Conservation (phyloP, 2,888 invertebrate species). For the Heliconius charithonia region DNA sequence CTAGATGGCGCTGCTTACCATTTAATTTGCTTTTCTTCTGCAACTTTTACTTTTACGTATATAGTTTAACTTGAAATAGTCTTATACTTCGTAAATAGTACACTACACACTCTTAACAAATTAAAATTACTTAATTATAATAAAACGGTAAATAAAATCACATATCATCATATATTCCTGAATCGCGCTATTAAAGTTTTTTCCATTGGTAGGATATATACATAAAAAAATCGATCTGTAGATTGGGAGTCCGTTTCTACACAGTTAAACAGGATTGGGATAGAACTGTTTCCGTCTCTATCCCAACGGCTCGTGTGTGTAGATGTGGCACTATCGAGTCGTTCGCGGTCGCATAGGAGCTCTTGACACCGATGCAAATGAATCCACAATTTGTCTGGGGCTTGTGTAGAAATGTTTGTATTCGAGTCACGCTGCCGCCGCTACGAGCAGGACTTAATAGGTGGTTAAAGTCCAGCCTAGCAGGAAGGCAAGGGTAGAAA, state of each 20-base stretch:
- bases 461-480: neutral
- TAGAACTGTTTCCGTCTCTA: constrained; percentile 55
- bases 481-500: neutral
- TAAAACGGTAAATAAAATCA: neutral
- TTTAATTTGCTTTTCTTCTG: neutral
- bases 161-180: constrained; percentile 37
- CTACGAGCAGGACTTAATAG: neutral
- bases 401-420: neutral
- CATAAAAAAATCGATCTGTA: rapidly evolving
- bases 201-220: rapidly evolving
- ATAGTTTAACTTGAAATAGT: neutral
- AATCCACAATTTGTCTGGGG: neutral
- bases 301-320: constrained; percentile 36
- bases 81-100: neutral
- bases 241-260: constrained; percentile 68
- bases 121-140: neutral
- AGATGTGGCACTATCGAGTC: neutral
- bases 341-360: neutral
- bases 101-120: neutral
- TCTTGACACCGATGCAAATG: neutral
- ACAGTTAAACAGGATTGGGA: constrained; percentile 61
- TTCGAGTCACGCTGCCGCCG: neutral
- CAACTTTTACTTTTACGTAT: neutral
- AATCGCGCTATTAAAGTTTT: constrained; percentile 56
- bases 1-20: constrained; percentile 14